A percentile compares a stretch with the other conserved stretches of the same genome.
phyloP scores from a whole-genome alignment of 2,888 invertebrate genomes.

The Melinopterus prodromus region DNA sequence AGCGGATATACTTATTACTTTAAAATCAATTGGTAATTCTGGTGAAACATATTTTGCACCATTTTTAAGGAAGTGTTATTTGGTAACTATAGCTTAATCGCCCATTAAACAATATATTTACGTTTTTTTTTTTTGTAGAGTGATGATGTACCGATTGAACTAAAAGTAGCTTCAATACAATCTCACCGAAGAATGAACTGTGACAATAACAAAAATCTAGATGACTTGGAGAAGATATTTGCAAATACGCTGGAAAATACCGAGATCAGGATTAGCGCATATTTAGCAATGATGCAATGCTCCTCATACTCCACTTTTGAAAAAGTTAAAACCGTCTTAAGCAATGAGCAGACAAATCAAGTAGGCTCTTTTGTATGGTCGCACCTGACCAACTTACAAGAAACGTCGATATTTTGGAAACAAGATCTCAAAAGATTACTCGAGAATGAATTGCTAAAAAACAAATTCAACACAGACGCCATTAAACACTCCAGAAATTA shows the following conservation, averaged over 20 bases:
- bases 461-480: constrained; percentile 69
- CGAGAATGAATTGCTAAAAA: constrained; percentile 65
- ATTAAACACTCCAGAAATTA: constrained; percentile 73
- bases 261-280: constrained; percentile 70
- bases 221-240: constrained; percentile 61
- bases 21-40: constrained; percentile 46
- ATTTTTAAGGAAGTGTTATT: constrained; percentile 41
- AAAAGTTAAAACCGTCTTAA: constrained; percentile 62
- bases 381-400: constrained; percentile 69
- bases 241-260: constrained; percentile 63
- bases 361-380: constrained; percentile 76
- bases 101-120: neutral
- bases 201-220: constrained; percentile 55
- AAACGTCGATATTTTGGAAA: constrained; percentile 66
- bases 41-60: constrained; percentile 40
- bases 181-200: constrained; percentile 64
- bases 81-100: constrained; percentile 37
- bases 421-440: constrained; percentile 67
- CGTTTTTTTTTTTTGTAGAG: constrained; percentile 35
- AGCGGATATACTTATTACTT: constrained; percentile 36
- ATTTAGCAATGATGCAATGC: constrained; percentile 69
- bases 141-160: constrained; percentile 60
- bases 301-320: constrained; percentile 65
- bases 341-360: constrained; percentile 67
- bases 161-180: constrained; percentile 68